These are phyloP conservation scores for Ormia ochracea DNA, from an alignment of 2,888 invertebrate genomes.

Conservation along the genomic window DNA sequence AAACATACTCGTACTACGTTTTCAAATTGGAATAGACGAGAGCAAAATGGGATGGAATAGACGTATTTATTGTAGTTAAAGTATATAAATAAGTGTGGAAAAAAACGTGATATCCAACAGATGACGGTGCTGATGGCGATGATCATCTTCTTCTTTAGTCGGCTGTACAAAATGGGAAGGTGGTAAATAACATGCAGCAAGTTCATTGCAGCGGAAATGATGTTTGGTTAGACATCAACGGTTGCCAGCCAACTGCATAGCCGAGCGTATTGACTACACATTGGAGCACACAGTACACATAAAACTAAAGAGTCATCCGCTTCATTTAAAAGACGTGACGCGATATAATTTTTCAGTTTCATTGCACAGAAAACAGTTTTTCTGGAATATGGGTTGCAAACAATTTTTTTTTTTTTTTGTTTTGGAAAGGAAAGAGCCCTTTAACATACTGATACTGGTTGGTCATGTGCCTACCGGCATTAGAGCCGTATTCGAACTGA, in stretches of 20 bases:
- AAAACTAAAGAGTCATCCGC: background rate
- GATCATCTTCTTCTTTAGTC: background rate
- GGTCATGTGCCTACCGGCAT: no score
- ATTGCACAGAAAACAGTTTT: no score
- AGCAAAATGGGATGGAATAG: background rate
- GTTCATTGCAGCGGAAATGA: conserved; percentile 57
- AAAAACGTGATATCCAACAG: conserved; percentile 49
- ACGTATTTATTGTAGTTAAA: background rate
- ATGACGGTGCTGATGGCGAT: conserved; percentile 15
- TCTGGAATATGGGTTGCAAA: no score
- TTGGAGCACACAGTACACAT: background rate
- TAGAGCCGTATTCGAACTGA: no score
- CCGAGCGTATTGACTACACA: background rate
- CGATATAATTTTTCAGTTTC: background rate
- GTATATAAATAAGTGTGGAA: background rate
- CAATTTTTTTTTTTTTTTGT: no score
- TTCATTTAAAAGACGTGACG: background rate
- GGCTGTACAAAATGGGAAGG: conserved; percentile 17
- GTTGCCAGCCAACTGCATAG: conserved; percentile 19
- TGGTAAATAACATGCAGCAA: conserved; percentile 44
- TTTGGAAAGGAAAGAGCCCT: no score
- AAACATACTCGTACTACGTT: conserved; percentile 27
- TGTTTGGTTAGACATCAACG: conserved; percentile 55
- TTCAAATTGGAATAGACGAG: conserved; percentile 24
- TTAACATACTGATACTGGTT: no score